Percentiles rank a stretch among this genome's conserved stretches.
phyloP scores from a whole-genome alignment of 2,888 invertebrate genomes.

The Scaptodrosophila latifasciaeformis region DNA sequence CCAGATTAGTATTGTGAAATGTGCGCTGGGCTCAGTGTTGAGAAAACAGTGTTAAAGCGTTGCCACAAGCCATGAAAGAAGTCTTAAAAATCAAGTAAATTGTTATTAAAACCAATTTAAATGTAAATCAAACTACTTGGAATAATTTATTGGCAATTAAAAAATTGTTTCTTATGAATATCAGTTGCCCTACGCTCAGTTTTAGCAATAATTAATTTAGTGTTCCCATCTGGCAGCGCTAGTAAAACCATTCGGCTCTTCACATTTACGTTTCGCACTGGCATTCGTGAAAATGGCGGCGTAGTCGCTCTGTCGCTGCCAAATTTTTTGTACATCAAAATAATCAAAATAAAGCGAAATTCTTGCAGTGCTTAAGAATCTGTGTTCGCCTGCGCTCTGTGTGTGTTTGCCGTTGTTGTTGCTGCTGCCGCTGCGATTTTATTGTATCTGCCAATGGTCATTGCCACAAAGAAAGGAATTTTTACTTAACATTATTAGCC shows the following conservation, averaged over 20 bases:
- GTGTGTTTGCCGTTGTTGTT: not conserved
- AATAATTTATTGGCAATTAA: too few relatives aligned
- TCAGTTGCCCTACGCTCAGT: too few relatives aligned
- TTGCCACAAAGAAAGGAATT: too few relatives aligned
- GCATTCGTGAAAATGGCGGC: constrained; percentile 75
- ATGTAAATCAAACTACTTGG: too few relatives aligned
- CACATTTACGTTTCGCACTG: constrained; percentile 57
- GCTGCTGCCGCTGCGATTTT: constrained; percentile 5
- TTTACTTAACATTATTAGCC: not conserved
- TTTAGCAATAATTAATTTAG: too few relatives aligned
- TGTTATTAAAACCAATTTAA: too few relatives aligned
- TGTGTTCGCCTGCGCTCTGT: constrained; percentile 33
- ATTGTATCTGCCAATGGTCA: not conserved
- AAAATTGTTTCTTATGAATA: not conserved
- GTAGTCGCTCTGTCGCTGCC: constrained; percentile 70
- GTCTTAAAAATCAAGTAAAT: not conserved
- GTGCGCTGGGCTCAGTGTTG: not conserved
- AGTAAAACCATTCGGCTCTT: constrained; percentile 29
- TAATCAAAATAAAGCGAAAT: constrained; percentile 75
- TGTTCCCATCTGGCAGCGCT: constrained; percentile 41
- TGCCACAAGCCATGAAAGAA: not conserved
- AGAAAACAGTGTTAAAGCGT: too few relatives aligned
- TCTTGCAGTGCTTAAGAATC: constrained; percentile 67
- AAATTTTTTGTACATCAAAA: constrained; percentile 74
- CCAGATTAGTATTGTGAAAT: not conserved